Evolutionary conservation across 2,888 invertebrate genomes (phyloP).

Genomic region (Eilema depressum): DNA sequence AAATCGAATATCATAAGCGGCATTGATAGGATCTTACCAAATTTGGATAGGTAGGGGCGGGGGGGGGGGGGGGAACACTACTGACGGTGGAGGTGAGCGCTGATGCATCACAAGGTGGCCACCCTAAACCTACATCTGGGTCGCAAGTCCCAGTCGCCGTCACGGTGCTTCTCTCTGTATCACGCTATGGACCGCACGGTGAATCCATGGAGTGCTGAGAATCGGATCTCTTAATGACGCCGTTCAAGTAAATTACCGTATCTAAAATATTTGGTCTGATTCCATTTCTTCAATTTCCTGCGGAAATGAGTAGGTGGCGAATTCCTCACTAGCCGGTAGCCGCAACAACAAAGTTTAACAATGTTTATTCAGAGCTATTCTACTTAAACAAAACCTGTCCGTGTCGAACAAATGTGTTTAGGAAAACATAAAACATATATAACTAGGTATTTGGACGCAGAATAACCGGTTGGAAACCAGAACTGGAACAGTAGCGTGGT

Average conservation of each 20-base stretch:
- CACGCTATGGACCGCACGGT: too few relatives aligned
- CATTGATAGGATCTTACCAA: too few relatives aligned
- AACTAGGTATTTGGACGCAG: background rate
- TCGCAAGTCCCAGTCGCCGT: too few relatives aligned
- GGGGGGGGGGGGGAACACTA: too few relatives aligned
- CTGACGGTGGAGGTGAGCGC: too few relatives aligned
- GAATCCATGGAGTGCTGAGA: too few relatives aligned
- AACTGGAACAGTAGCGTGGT: background rate
- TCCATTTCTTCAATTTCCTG: constrained; percentile 10
- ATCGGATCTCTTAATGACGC: too few relatives aligned
- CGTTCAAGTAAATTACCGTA: constrained; percentile 7
- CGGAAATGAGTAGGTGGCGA: constrained; percentile 15
- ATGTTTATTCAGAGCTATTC: constrained; percentile 13
- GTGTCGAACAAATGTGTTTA: constrained; percentile 8
- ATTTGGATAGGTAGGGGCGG: too few relatives aligned
- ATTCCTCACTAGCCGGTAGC: constrained; percentile 9
- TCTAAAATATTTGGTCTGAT: constrained; percentile 1
- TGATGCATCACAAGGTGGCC: too few relatives aligned
- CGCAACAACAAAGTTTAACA: constrained; percentile 10
- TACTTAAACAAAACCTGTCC: constrained; percentile 2
- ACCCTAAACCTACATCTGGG: too few relatives aligned
- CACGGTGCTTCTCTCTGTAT: too few relatives aligned
- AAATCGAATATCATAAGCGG: too few relatives aligned
- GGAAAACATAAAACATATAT: constrained; percentile 19
- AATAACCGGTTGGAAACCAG: background rate